These are phyloP conservation scores for Drosophila kohkoa DNA, from an alignment of 1,140 invertebrate species.

Conservation along the genomic window DNA sequence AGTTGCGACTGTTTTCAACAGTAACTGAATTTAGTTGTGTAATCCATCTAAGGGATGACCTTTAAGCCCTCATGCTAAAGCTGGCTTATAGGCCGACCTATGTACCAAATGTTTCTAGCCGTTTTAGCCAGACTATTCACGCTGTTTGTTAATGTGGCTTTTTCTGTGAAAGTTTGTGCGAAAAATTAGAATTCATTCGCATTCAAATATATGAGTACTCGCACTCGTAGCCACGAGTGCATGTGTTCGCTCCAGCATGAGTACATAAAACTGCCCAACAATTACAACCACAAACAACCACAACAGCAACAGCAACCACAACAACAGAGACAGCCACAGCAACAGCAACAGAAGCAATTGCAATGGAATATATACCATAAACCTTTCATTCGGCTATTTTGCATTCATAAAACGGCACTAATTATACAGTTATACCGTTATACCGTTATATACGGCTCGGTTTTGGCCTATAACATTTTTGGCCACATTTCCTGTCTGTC, in stretches of 20 bases:
- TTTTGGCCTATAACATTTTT: slow-evolving; percentile 61
- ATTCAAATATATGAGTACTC: slow-evolving; percentile 47
- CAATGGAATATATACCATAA: slow-evolving; percentile 52
- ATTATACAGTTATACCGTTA: slow-evolving; percentile 78
- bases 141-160: slow-evolving; percentile 44
- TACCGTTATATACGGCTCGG: slow-evolving; percentile 32
- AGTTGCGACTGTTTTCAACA: neutral
- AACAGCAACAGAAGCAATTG: slow-evolving; percentile 37
- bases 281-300: slow-evolving; percentile 35
- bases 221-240: slow-evolving; percentile 10
- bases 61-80: slow-evolving; percentile 2
- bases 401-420: slow-evolving; percentile 77
- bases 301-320: slow-evolving; percentile 31
- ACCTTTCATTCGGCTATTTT: slow-evolving; percentile 73
- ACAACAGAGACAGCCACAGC: slow-evolving; percentile 11
- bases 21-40: neutral
- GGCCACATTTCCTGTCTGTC: slow-evolving; percentile 66
- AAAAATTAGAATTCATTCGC: slow-evolving; percentile 81
- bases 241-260: slow-evolving; percentile 3
- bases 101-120: neutral
- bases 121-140: slow-evolving; percentile 8
- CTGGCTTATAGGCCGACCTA: slow-evolving; percentile 15
- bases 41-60: neutral
- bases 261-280: slow-evolving; percentile 52
- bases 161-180: slow-evolving; percentile 67